Evolutionary conservation across 2,113 vertebrate species (phyloP), one percentile per base, ranked within the genome.

Genomic region (Gorilla gorilla): DNA sequence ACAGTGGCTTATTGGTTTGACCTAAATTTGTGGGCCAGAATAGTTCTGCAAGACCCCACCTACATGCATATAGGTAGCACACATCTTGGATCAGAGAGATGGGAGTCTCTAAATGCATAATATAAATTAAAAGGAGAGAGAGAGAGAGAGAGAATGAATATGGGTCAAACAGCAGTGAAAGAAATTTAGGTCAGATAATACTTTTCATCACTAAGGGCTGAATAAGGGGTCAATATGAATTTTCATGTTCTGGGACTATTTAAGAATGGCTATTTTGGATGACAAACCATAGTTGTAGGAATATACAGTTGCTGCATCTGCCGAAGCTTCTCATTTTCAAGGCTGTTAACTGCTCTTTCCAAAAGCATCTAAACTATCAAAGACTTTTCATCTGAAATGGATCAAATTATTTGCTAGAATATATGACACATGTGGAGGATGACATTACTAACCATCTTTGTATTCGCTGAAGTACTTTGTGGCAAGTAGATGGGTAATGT

Each of bases 171-270:
- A 72, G 35, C 5, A 96, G 66, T 55, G 93, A 85, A 66, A 82
- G 38, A 76, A 96, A 96, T 82, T 92, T 78, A 96, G 86, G 91
- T 94, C 78, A 97, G 30, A 61, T 89, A 89, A 91, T 93, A 91
- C 35, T 48, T 72, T 72, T 91, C 66, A 96, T 89, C 84, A 94
- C 13, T 64, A 50, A 93, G n/a, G 48, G 88, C 38, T 96, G 95
- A 85, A 89, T 86, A 93, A 59, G 48, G 43, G 64, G 72, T 89
- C 85, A 73, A 22, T 66, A 72, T 25, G 75, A 93, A 97, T 89
- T 93, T 83, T 91, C 35, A 84, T n/a, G 52, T 94, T 93, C 35
- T 92, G 52, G 81, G 55, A 92, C 35, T 89, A 68, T 23, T 38
- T 66, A 96, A 78, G 45, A 95, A 88, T 25, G 57, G 40, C 32